Base-by-base conservation (phyloP, 2,113 vertebrate genomes). In the Crocuta crocuta region DNA sequence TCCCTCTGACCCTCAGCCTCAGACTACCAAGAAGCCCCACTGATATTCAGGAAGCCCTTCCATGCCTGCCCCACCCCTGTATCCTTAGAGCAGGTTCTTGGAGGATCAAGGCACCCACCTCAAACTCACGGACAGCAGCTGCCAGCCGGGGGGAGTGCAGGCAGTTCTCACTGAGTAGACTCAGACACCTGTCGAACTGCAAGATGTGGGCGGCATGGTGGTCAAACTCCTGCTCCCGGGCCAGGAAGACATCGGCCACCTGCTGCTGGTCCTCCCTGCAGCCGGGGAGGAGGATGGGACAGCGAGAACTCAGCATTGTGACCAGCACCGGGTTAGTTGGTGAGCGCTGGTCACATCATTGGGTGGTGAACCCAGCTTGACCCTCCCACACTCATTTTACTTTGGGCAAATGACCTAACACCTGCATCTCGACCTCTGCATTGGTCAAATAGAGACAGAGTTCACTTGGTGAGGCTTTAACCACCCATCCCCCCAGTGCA, bases 211-310 rank as follows among this genome's bases (percentile, higher is more conserved):
- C 97, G 12, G 99, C 99, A 16, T 99, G 99, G 96, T 99, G 98
- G 89, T 99, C 97, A 89, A 99, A 99, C 94, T 98, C 99, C 89
- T 99, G 98, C 97, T 98, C 99, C 84, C 98, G 99, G 83, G 99
- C 99, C 97, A 99, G 98, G 97, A 99, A 99, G 97, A 99, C 96
- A 78, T 99, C 99, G 33, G 99, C 99, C 94, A 99, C 99, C 96
- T 98, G 99, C 98, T 99, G 99, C 79, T 99, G 99, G 95, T 99
- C 99, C 26, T 99, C 99, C 99, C 99, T 99, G 98, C 88, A 90
- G 71, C 66, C 96, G 84, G 95, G 50, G 85, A 95, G 45, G 12
- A 3, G 50, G 21, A 24, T 0, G 1, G 65, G 78, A 61, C 4
- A 39, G 53, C 1, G 43, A 71, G 81, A 80, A 24, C 50, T 71